Evolutionary conservation across 2,797 vertebrate species (phyloP), one percentile per base, ranked within the genome.

Genomic region (Tauraco hartlaubi): DNA sequence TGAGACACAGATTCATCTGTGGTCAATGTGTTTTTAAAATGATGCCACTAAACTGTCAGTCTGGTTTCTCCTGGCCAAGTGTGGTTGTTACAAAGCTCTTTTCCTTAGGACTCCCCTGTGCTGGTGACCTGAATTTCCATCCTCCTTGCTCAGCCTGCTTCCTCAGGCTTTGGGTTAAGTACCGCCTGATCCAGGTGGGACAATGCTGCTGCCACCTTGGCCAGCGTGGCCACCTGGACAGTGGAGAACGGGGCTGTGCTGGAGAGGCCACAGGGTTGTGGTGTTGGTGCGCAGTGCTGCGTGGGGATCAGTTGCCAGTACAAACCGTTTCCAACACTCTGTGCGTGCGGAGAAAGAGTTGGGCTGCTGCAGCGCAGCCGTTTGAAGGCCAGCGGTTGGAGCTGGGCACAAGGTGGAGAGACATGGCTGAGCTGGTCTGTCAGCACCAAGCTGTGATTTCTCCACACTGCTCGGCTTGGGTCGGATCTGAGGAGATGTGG

Each of bases 11-110:
- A 93, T 89, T 96, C 92, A 85, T 87, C 86, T 91, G 86, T 91
- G 95, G 94, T 96, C 84, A 68, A 0, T 92, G 74, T 76, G 74
- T 89, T 95, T 93, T 94, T 82, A 54, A 80, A 95, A n/a, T 43
- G 25, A 73, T 74, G 48, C 93, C 72, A 13, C 84, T 71, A 17
- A 93, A 58, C 84, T 82, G 29, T 55, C 74, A 20, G 49, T 79
- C 83, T 90, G 77, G 59, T 52, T 96, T 86, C 59, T 94, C 22
- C 41, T 86, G 76, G 56, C 83, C 73, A 23, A 82, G 39, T 9
- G 16, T 54, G 74, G 58, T 64, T 63, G 41, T 43, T 82, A 58
- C 43, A 92, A 73, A 37, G 43, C 62, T 92, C 33, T 88, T 80
- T 77, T 85, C 33, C 67, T 77, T 49, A 80, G 33, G 64, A 29